Percentiles rank a stretch among this genome's conserved stretches.
These are phyloP conservation scores for Spodoptera picta DNA, from an alignment of 2,888 invertebrate genomes.

Conservation along the genomic window DNA sequence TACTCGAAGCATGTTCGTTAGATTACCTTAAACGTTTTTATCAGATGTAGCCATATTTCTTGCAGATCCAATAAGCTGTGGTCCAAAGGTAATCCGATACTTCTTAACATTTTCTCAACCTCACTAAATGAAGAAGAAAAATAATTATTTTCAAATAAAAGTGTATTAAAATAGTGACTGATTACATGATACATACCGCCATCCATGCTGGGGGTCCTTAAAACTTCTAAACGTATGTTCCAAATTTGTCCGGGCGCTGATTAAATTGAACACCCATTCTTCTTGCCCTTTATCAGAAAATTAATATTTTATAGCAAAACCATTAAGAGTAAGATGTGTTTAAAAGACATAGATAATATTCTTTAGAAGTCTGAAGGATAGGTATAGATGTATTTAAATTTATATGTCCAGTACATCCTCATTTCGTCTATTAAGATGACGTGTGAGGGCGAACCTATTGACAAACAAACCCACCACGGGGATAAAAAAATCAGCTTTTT, in stretches of 20 bases:
- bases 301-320: background rate
- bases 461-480: no score
- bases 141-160: background rate
- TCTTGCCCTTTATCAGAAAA: constrained; percentile 75
- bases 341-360: no score
- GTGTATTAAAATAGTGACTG: background rate
- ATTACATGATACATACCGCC: constrained; percentile 68
- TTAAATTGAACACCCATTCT: constrained; percentile 79
- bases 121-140: constrained; percentile 64
- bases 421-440: no score
- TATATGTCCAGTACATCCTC: no score
- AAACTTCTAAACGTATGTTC: constrained; percentile 71
- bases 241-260: constrained; percentile 73
- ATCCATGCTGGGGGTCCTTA: constrained; percentile 67
- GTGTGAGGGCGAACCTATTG: no score
- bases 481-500: no score
- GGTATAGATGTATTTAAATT: no score
- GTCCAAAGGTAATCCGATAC: constrained; percentile 75
- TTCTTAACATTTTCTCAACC: constrained; percentile 78
- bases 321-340: no score
- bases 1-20: no score
- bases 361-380: no score
- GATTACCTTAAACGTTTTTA: constrained; percentile 79
- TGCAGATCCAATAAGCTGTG: constrained; percentile 79
- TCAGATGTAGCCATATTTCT: constrained; percentile 79